Evolutionary conservation across 2,113 vertebrate species (phyloP).

Genomic region (Lepus americanus): DNA sequence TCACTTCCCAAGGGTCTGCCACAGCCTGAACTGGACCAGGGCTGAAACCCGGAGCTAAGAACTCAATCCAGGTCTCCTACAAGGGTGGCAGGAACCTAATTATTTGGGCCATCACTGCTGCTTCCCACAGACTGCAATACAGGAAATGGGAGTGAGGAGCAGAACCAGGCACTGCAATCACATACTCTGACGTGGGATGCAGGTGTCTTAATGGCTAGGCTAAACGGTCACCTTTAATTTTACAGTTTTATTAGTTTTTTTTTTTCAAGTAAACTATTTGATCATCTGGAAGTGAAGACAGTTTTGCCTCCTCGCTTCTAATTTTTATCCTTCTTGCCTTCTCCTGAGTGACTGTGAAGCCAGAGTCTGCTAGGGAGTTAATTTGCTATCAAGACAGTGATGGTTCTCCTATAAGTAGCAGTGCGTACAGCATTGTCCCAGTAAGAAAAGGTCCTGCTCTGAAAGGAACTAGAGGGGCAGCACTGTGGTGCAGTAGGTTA

Average conservation of each 20-base stretch:
- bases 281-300: neutral
- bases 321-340: slow-evolving; percentile 28
- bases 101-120: too few relatives aligned
- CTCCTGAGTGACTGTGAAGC: neutral
- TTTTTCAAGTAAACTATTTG: neutral
- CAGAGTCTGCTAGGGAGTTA: neutral
- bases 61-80: too few relatives aligned
- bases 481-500: too few relatives aligned
- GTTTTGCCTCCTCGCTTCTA: neutral
- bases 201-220: too few relatives aligned
- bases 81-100: too few relatives aligned
- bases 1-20: too few relatives aligned
- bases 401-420: neutral
- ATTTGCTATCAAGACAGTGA: neutral
- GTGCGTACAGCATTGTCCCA: neutral
- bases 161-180: too few relatives aligned
- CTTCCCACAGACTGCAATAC: too few relatives aligned
- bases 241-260: neutral
- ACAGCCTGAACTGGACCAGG: too few relatives aligned
- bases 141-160: too few relatives aligned
- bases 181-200: too few relatives aligned
- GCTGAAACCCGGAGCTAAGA: too few relatives aligned
- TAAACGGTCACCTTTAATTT: neutral
- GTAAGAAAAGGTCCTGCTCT: neutral
- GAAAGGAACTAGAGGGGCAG: neutral